These are phyloP conservation scores for Mesoligia furuncula DNA, from an alignment of 2,888 invertebrate genomes.

Conservation along the genomic window DNA sequence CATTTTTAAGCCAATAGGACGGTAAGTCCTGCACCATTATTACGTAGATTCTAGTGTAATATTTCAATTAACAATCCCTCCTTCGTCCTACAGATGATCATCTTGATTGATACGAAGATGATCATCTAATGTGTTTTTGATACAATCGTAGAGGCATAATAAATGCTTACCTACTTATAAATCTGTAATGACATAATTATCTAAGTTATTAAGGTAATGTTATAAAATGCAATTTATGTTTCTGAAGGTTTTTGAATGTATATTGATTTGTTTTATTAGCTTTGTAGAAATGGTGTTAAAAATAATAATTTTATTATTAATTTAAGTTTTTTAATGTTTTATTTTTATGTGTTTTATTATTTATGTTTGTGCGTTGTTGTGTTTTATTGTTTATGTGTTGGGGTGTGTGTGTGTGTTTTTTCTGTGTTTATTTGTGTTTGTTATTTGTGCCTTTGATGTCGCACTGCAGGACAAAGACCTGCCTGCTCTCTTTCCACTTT, in stretches of 20 bases:
- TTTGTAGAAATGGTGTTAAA: neutral
- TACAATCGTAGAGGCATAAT: constrained; percentile 29
- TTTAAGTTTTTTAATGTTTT: too few species aligned
- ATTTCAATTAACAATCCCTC: constrained; percentile 6
- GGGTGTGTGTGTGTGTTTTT: too few species aligned
- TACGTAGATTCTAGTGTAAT: neutral
- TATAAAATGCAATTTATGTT: constrained; percentile 6
- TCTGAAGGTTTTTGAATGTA: constrained; percentile 22
- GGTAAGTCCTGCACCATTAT: too few species aligned
- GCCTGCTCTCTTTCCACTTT: too few species aligned
- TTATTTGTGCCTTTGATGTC: too few species aligned
- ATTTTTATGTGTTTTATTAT: too few species aligned
- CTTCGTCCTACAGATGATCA: neutral
- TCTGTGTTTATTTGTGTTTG: too few species aligned
- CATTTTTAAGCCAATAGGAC: neutral
- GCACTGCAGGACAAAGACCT: too few species aligned
- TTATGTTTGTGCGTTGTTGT: too few species aligned
- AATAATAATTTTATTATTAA: too few species aligned
- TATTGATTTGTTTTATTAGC: neutral
- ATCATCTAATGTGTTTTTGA: constrained; percentile 41
- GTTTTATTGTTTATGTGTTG: too few species aligned
- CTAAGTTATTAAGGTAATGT: constrained; percentile 24
- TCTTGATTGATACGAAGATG: constrained; percentile 17
- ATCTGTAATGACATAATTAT: constrained; percentile 38
- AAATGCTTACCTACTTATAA: constrained; percentile 25